These are phyloP conservation scores for Metaphire vulgaris DNA, from an alignment of 1,140 invertebrate species.

Conservation along the genomic window DNA sequence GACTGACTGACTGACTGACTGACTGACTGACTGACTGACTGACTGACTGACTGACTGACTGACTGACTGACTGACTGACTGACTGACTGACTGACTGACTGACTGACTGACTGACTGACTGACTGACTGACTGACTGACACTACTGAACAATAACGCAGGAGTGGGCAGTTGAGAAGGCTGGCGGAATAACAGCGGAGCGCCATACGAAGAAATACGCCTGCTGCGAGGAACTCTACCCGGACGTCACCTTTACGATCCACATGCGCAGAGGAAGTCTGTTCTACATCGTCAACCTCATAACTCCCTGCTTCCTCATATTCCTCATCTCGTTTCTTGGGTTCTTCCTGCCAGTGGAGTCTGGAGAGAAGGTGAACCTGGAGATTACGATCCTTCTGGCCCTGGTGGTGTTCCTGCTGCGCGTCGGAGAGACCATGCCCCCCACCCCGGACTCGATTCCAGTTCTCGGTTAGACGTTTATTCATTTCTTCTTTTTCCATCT, in stretches of 20 bases:
- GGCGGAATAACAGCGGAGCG: slow-evolving; percentile 29
- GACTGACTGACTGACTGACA: slow-evolving; percentile 17
- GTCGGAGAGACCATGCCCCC: slow-evolving; percentile 89
- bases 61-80: slow-evolving; percentile 18
- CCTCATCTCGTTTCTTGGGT: slow-evolving; percentile 89
- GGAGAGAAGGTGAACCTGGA: slow-evolving; percentile 68
- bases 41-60: slow-evolving; percentile 9
- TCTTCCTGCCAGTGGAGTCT: slow-evolving; percentile 92
- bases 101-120: slow-evolving; percentile 16
- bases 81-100: slow-evolving; percentile 18
- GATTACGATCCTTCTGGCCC: slow-evolving; percentile 58
- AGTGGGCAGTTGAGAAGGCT: slow-evolving; percentile 29
- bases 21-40: slow-evolving; percentile 11
- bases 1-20: slow-evolving; percentile 11
- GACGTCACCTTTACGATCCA: slow-evolving; percentile 96
- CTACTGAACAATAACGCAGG: slow-evolving; percentile 15
- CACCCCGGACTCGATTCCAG: slow-evolving; percentile 74
- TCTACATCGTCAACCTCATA: slow-evolving; percentile 65
- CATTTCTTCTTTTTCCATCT: too few species aligned
- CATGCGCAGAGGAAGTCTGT: slow-evolving; percentile 87
- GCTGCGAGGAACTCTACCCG: slow-evolving; percentile 81
- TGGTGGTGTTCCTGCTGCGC: slow-evolving; percentile 56
- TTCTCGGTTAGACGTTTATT: slow-evolving; percentile 41
- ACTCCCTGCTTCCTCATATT: slow-evolving; percentile 54
- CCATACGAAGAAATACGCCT: slow-evolving; percentile 63